Conservation (phyloP, 2,113 vertebrate genomes). For the Sardina pilchardus region DNA sequence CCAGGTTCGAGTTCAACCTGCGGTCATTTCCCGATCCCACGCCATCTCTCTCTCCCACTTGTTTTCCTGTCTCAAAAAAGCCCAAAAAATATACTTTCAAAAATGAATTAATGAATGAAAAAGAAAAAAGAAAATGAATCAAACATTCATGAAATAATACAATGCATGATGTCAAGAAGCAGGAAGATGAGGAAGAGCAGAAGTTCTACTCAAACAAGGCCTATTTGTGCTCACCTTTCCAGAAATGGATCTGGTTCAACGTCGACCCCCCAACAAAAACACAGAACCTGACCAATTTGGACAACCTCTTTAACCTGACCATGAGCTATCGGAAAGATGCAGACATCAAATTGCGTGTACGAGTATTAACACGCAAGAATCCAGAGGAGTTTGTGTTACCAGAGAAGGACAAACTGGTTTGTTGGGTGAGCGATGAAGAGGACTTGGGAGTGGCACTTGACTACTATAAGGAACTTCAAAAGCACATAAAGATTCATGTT, state of each 20-base stretch:
- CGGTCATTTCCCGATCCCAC: too few relatives aligned
- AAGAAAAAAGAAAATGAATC: too few relatives aligned
- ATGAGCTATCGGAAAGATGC: slow-evolving; percentile 83
- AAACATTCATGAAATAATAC: too few relatives aligned
- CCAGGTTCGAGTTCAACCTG: too few relatives aligned
- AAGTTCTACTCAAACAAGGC: too few relatives aligned
- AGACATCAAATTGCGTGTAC: slow-evolving; percentile 81
- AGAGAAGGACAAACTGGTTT: slow-evolving; percentile 82
- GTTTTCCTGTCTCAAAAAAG: too few relatives aligned
- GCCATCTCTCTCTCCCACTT: too few relatives aligned
- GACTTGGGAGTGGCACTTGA: slow-evolving; percentile 20
- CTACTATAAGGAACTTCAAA: slow-evolving; percentile 82
- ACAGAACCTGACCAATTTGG: slow-evolving; percentile 75
- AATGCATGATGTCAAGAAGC: too few relatives aligned
- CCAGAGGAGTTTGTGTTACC: slow-evolving; percentile 75
- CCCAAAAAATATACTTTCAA: too few relatives aligned
- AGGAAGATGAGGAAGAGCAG: too few relatives aligned
- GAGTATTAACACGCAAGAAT: slow-evolving; percentile 71
- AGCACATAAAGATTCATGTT: slow-evolving; percentile 80
- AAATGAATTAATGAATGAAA: too few relatives aligned
- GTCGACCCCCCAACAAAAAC: slow-evolving; percentile 81
- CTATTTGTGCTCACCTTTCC: slow-evolving; percentile 79
- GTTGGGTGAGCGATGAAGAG: slow-evolving; percentile 64
- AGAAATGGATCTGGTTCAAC: slow-evolving; percentile 91
- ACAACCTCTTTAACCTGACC: slow-evolving; percentile 85